Conservation (phyloP, 2,797 vertebrate species). For the Tamandua tetradactyla region DNA sequence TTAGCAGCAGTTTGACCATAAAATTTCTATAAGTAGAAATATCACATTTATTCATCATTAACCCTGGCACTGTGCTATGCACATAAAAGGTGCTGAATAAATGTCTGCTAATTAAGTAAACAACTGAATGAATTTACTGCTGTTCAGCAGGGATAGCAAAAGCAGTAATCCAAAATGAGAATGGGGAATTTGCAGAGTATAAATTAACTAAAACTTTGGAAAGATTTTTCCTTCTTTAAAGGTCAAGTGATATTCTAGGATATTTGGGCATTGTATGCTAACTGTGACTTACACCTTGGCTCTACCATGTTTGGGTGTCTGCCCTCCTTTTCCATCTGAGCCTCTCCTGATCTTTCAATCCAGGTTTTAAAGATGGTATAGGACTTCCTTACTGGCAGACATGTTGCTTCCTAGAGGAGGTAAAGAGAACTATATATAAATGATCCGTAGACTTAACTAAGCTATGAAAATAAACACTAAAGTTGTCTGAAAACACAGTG, state of each 20-base stretch:
- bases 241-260: conserved; percentile 63
- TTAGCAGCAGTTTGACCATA: conserved; percentile 13
- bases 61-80: not conserved
- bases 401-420: conserved; percentile 46
- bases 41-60: conserved; percentile 1
- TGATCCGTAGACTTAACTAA: conserved; percentile 42
- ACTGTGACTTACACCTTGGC: conserved; percentile 61
- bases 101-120: conserved; percentile 60
- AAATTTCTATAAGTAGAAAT: conserved; percentile 15
- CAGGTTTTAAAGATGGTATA: conserved; percentile 60
- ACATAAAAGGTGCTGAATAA: conserved; percentile 40
- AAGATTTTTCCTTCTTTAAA: conserved; percentile 67
- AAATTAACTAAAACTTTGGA: conserved; percentile 55
- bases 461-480: conserved; percentile 26
- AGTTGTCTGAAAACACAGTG: not conserved
- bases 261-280: conserved; percentile 45
- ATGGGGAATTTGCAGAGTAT: not conserved
- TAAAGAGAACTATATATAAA: conserved; percentile 30
- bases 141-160: conserved; percentile 12
- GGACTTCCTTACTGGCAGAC: conserved; percentile 50
- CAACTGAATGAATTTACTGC: conserved; percentile 60
- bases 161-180: conserved; percentile 1
- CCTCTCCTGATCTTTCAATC: conserved; percentile 36
- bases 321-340: conserved; percentile 54
- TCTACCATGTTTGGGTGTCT: conserved; percentile 22